A percentile compares a stretch with the other conserved stretches of the same genome.
These are phyloP conservation scores for Cebus imitator DNA, from an alignment of 2,113 vertebrate genomes.

Conservation along the genomic window DNA sequence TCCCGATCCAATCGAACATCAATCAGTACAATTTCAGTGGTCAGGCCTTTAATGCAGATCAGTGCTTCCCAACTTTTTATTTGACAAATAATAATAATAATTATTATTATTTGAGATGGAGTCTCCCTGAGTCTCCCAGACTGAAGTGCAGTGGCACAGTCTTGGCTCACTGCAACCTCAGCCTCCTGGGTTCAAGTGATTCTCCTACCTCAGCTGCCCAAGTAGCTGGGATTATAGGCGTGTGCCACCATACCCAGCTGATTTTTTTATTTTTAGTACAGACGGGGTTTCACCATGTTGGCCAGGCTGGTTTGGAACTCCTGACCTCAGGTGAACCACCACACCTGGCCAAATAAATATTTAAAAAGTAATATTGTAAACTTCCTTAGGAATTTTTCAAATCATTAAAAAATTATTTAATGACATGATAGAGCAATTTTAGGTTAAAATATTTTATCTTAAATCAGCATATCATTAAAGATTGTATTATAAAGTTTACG, in stretches of 20 bases:
- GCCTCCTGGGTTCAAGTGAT: background rate
- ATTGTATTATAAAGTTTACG: background rate
- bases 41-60: background rate
- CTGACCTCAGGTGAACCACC: background rate
- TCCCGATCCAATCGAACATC: background rate
- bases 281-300: background rate
- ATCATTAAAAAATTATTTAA: background rate
- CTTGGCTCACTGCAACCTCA: background rate
- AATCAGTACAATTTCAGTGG: background rate
- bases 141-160: background rate
- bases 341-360: background rate
- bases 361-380: background rate
- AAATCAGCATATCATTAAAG: background rate
- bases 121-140: background rate
- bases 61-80: background rate
- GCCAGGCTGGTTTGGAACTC: background rate
- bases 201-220: background rate
- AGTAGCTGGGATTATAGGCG: background rate
- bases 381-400: background rate
- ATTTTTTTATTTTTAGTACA: background rate
- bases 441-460: conserved; percentile 15
- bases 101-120: background rate
- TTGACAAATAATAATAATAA: background rate
- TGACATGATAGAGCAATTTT: background rate
- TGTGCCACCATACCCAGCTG: background rate